Evolutionary conservation across 2,888 invertebrate species (phyloP), one percentile per base, ranked within the genome.

Genomic region (Agrotis clavis): DNA sequence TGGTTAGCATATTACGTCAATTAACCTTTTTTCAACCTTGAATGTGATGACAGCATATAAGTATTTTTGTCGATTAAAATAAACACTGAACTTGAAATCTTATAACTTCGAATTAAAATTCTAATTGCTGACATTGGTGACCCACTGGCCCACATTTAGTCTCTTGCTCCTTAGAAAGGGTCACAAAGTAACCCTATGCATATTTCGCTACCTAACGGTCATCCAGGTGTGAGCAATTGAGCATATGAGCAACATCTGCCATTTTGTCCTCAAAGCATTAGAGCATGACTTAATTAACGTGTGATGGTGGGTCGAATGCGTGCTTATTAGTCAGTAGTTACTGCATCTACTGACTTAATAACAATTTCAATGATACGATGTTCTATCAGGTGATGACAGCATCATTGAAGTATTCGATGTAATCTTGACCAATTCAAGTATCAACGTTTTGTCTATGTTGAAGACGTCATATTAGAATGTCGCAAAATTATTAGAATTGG

Each of bases 11-110:
- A 35, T 74, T 74, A 75, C 75, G 74, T 71, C 71, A 67, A 70
- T 65, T 13, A 35, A 51, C 67, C 35, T 35, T 57, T 35, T 71
- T 63, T 67, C 69, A 16, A 79, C 85, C 84, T 85, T 85, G 81
- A 79, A 76, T 79, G 19, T 47, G 76, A 79, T 77, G 60, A 19
- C 69, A 50, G 18, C 47, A 61, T 57, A 70, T 16, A 14, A 30
- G 50, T 71, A n/a, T 68, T 71, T 68, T 62, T 73, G 54, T 74
- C 71, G 61, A 54, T 25, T 47, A 7, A 50, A 67, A 74, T 67
- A 16, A 5, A 48, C 47, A 45, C 48, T 67, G 65, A 79, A 66
- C 67, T 66, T 73, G 68, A 66, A 54, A 45, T 50, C 13, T 50
- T 13, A 25, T 13, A 18, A 19, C 21, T 19, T 50, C 4, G 13